Evolutionary conservation across 2,113 vertebrate species (phyloP), one percentile per base, ranked within the genome.

Genomic region (Carassius gibelio): DNA sequence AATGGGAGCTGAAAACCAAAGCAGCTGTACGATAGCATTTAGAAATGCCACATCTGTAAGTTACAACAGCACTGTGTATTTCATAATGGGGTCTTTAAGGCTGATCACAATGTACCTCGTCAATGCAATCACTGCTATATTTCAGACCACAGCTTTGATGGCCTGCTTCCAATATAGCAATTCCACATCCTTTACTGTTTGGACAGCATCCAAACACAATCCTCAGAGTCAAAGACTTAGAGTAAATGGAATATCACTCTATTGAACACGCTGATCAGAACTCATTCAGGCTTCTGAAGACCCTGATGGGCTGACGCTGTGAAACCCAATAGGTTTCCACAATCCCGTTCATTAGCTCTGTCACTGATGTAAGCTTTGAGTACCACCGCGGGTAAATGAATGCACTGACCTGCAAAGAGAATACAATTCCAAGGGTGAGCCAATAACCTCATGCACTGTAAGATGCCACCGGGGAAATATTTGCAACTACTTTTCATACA

Each of bases 381-480:
- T 72, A 36, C 26, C 55, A 52, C 82, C 61, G 8, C 2, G 19
- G 7, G 45, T 17, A 62, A 52, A 79, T 19, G 0, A 62, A 66
- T 50, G 9, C 38, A 77, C 9, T 72, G 83, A 82, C 64, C 30
- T 3, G 75, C 84, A 74, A 82, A 83, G 50, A 82, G 2, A 82
- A 82, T 42, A 45, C 74, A 23, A 19, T 9, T 72, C 34, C 48
- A 62, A 1, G 61, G 52, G 26, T 5, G 23, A 45, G 26, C 66
- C 66, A 71, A 48, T 21, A 64, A 48, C 57, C 55, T 64, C 64
- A 79, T 42, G 21, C 52, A 50, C 45, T 21, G 4, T 80, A 66
- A 66, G 48, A 71, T 75, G 48, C 82, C 88, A 84, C 82, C 13
- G 9, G 87, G 87, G 87, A 89, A 78, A 82, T 45, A 77, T 59